Conservation (phyloP, 2,113 vertebrate genomes). For the Peromyscus leucopus region DNA sequence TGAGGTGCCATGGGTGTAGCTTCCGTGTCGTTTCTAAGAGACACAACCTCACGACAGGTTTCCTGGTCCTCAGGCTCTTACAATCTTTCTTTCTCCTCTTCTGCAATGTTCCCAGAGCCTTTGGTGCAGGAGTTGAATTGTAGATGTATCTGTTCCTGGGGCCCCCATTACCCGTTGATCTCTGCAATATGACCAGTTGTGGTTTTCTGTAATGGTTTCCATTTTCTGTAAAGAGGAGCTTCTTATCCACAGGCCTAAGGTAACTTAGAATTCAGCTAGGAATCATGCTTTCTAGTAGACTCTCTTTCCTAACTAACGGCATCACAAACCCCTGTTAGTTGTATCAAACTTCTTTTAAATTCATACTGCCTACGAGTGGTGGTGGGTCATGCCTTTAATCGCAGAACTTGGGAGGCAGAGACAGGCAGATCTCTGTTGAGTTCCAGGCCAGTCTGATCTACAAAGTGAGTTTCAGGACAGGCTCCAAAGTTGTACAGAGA, state of each 20-base stretch:
- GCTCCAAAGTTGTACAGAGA: too few species aligned
- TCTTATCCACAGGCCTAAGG: neutral
- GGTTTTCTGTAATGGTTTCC: neutral
- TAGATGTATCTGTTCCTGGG: neutral
- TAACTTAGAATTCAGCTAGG: neutral
- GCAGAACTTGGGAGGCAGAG: too few species aligned
- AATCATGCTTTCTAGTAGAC: neutral
- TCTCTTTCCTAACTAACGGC: too few species aligned
- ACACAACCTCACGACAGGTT: too few species aligned
- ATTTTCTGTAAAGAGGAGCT: neutral
- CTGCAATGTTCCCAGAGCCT: neutral
- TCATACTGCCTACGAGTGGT: neutral
- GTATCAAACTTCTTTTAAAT: neutral
- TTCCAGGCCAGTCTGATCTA: too few species aligned
- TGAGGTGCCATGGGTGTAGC: neutral
- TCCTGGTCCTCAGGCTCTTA: neutral
- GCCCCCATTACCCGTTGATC: neutral
- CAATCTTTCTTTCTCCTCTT: neutral
- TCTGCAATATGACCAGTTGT: neutral
- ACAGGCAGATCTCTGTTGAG: too few species aligned
- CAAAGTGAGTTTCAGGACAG: too few species aligned
- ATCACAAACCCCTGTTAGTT: neutral
- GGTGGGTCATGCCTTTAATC: too few species aligned
- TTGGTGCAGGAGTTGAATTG: neutral
- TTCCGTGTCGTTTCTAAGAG: neutral